Evolutionary conservation across 2,113 vertebrate genomes (phyloP), one percentile per base, ranked within the genome.

Genomic region (Rhabdornis inornatus): DNA sequence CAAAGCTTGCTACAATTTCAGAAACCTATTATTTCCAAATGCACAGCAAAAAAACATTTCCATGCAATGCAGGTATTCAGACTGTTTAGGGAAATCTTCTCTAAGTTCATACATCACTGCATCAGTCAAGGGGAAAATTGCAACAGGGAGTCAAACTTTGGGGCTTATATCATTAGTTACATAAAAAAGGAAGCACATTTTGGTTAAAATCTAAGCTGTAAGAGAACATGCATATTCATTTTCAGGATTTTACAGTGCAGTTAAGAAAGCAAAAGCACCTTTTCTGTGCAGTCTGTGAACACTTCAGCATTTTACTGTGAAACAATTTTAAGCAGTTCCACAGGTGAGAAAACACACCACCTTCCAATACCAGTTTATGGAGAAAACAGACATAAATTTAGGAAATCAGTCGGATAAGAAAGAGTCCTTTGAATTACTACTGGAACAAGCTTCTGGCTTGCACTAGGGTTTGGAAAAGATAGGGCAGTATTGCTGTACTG

Each of bases 251-350:
- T 83, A 84, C 52, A 68, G 40, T 80, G 91, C 76, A 64, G 40
- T 45, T 83, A 70, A 89, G 77, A 69, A 79, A 96, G 87, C 88
- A 89, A 95, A 95, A 80, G 69, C 91, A 89, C 63, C 71, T 69
- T 86, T 90, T 87, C 79, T 61, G 35, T 23, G 3, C 57, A 72
- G 75, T 70, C 76, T 75, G 30, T 55, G 63, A 86, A 77, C 42
- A 77, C 35, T n/a, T 72, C 47, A 91, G 74, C 42, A 12, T 89
- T 81, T 68, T 85, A 66, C 61, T 60, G 27, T 33, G 11, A 92
- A 89, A 76, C 27, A 94, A 80, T 84, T 65, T 76, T 90, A 76
- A 87, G 61, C 52, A 80, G 81, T 64, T 83, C 86, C 23, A 28
- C 44, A 27, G 57, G 69, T 89, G 63, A 64, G 16, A 60, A 55